Evolutionary conservation across 1,140 invertebrate genomes (phyloP).

Genomic region (Sitodiplosis mosellana): DNA sequence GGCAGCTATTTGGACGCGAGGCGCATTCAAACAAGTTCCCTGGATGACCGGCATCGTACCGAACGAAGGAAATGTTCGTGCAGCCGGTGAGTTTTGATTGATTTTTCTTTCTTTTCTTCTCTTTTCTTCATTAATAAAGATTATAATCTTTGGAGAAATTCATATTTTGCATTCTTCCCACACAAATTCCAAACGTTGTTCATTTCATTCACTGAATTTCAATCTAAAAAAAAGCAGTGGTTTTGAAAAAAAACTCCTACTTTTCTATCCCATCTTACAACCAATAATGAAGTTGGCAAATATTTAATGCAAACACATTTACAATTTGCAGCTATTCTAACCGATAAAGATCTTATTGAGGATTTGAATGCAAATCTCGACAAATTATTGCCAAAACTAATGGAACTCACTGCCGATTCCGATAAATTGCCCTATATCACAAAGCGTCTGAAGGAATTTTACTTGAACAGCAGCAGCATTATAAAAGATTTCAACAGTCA

Average conservation of each 20-base stretch:
- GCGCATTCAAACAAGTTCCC: constrained; percentile 19
- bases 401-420: constrained; percentile 14
- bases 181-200: too few relatives aligned
- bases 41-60: constrained; percentile 24
- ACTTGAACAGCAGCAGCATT: constrained; percentile 12
- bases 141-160: too few relatives aligned
- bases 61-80: constrained; percentile 26
- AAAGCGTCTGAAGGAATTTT: constrained; percentile 11
- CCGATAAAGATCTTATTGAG: constrained; percentile 13
- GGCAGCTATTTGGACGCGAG: constrained; percentile 14
- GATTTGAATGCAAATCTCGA: constrained; percentile 20
- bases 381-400: constrained; percentile 12
- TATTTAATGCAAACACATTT: too few relatives aligned
- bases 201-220: too few relatives aligned
- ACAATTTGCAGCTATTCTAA: constrained; percentile 15
- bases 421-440: constrained; percentile 4
- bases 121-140: too few relatives aligned
- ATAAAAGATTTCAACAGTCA: constrained; percentile 14
- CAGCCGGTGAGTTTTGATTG: constrained; percentile 10
- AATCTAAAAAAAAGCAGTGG: too few relatives aligned
- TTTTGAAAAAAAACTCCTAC: too few relatives aligned
- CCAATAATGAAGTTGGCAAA: too few relatives aligned
- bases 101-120: too few relatives aligned
- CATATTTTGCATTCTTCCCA: too few relatives aligned
- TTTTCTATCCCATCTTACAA: too few relatives aligned